Base-by-base conservation (phyloP, 2,888 invertebrate species). In the Caradrina kadenii region DNA sequence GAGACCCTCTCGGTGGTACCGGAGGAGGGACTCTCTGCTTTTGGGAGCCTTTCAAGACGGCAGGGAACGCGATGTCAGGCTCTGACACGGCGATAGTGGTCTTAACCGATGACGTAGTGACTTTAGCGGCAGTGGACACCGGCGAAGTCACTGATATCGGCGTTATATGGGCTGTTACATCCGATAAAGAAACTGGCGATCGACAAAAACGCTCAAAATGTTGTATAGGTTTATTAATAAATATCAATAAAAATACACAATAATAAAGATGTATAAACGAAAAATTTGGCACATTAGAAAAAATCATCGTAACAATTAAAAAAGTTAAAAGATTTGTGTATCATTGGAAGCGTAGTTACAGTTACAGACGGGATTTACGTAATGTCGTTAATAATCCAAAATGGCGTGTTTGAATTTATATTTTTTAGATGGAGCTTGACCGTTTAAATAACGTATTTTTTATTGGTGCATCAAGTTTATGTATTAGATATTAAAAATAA, bases 11-110 rank as follows among this genome's bases (percentile, higher is more conserved):
- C 5, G 98, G 98, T 65, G 98, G 98, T 63, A 98, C 98, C 26
- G 98, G 98, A 65, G 98, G 98, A 53, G 98, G 98, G 52, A 98
- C 97, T 92, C 98, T 97, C 85, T 97, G 96, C 93, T 98, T 98
- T 82, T 96, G 96, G 53, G 96, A 96, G 87, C 97, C 97, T 93
- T 97, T 98, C 88, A 98, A 95, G 62, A 98, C 97, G 61, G 97
- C 97, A 61, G 98, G 98, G 91, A 98, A 98, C 65, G 96, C 96
- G 76, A 96, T 92, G 63, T 96, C 95, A 3, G 96, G 96, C 64
- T 97, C 96, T 45, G 96, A 92, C 42, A 83, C 88, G 56, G 92
- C 85, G 64, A 89, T 81, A 4, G 91, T 88, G 63, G 91, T 88
- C 84, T 93, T 93, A 72, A 92, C 83, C 26, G 91, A 88, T 35